phyloP scores from a whole-genome alignment of 2,113 vertebrate species.

The Peromyscus leucopus region DNA sequence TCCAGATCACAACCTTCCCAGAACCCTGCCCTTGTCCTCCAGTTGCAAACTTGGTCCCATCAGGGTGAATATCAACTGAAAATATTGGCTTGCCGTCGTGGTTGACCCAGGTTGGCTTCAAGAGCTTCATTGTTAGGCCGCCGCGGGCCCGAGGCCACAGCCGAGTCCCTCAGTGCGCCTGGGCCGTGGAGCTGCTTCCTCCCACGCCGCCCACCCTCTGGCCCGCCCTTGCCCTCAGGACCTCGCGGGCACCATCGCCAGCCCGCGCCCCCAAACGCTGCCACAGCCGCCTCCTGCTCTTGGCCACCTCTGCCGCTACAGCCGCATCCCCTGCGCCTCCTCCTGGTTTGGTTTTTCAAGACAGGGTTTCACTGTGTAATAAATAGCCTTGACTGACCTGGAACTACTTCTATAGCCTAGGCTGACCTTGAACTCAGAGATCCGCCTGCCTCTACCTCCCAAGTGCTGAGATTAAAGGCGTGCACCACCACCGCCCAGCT shows the following conservation, averaged over 20 bases:
- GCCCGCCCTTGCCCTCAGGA: slow-evolving; percentile 68
- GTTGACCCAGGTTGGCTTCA: slow-evolving; percentile 98
- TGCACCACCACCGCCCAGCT: no score
- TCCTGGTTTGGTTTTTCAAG: slow-evolving; percentile 63
- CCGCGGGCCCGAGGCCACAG: slow-evolving; percentile 80
- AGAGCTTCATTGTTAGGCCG: slow-evolving; percentile 92
- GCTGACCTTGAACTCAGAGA: no score
- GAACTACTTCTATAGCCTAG: no score
- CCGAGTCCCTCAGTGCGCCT: slow-evolving; percentile 85
- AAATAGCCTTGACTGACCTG: no score
- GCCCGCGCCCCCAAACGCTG: slow-evolving; percentile 67
- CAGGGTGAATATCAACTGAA: slow-evolving; percentile 99
- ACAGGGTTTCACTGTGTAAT: no score
- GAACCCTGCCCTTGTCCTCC: slow-evolving; percentile 99
- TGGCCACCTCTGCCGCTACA: slow-evolving; percentile 76
- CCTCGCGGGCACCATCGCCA: slow-evolving; percentile 74
- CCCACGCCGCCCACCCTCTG: slow-evolving; percentile 63
- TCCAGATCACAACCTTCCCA: slow-evolving; percentile 99
- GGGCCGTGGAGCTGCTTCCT: slow-evolving; percentile 86
- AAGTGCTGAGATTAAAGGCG: no score
- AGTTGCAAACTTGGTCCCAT: slow-evolving; percentile 99
- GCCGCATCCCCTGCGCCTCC: slow-evolving; percentile 84
- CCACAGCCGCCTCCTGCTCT: slow-evolving; percentile 70
- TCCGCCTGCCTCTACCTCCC: no score
- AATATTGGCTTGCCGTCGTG: slow-evolving; percentile 99